Evolutionary conservation across 2,113 vertebrate species (phyloP), one percentile per base, ranked within the genome.

Genomic region (Hiodon alosoides): DNA sequence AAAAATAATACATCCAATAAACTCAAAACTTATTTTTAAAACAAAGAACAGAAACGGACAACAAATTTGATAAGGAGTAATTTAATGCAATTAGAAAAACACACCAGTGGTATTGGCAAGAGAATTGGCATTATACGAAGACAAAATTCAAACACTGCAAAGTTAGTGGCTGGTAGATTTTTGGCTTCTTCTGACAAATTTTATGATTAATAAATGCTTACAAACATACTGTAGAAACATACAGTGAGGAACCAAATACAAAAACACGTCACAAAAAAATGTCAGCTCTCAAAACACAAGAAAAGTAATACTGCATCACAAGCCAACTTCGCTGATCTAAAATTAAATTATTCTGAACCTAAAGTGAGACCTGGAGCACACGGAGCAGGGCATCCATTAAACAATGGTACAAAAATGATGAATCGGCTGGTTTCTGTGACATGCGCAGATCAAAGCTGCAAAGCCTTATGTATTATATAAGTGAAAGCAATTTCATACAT

Each of bases 241-340:
- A 57, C n/a, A 13, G 60, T 31, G 31, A 31, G 10, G 8, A 5
- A 50, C 11, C 7, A 47, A 51, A 46, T 47, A 47, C 31, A 66
- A 47, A 47, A 16, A 55, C 9, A 14, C 13, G 14, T 52, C 58
- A 62, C 58, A 75, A 46, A 52, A 47, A 17, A 17, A 17, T 60
- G 6, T 57, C 51, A 11, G 5, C 31, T 31, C 31, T 31, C 31
- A 31, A 68, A 59, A 67, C 14, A 13, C 7, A 7, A 7, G 60
- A n/a, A 51, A 8, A 31, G 2, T 69, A 75, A 75, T 69, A 69
- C 74, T 75, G 74, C 72, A 73, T 1, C 60, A 64, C 60, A 62
- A 46, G 3, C 61, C 16, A 31, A 64, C 61, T 6, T 16, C 5
- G 7, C 60, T 16, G 4, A n/a, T 55, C 72, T 16, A 57, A 17